phyloP scores from a whole-genome alignment of 2,888 invertebrate genomes.

The Agrochola lychnidis region DNA sequence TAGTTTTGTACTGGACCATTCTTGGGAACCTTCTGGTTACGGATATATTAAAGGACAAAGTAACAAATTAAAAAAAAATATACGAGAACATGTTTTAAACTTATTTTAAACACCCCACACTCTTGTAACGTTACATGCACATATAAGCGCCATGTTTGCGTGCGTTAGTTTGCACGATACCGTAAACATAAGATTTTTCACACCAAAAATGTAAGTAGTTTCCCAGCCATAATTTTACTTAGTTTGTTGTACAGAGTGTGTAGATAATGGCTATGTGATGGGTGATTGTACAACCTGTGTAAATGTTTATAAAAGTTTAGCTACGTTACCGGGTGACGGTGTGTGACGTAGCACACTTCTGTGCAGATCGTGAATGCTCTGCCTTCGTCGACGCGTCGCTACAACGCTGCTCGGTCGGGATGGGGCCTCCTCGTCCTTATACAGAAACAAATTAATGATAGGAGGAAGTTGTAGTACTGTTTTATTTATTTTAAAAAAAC shows the following conservation, averaged over 20 bases:
- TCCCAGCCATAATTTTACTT: neutral
- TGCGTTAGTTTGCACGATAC: neutral
- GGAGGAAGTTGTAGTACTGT: neutral
- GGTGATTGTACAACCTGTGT: neutral
- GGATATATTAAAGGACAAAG: neutral
- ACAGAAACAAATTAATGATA: constrained; percentile 12
- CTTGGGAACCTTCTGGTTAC: neutral
- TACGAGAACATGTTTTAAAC: too few relatives aligned
- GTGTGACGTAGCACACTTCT: constrained; percentile 74
- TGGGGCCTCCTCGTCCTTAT: constrained; percentile 73
- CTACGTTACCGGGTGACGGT: constrained; percentile 70
- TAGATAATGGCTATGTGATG: neutral
- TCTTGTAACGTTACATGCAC: neutral
- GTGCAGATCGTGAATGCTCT: constrained; percentile 82
- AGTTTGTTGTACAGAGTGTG: too few relatives aligned
- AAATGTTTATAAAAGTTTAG: neutral
- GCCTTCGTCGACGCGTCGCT: constrained; percentile 81
- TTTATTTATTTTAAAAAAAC: neutral
- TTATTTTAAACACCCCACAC: neutral
- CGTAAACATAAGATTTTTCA: neutral
- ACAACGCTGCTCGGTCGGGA: constrained; percentile 80
- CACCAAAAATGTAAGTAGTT: neutral
- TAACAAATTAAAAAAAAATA: neutral
- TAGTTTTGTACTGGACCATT: neutral
- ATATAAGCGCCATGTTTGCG: neutral